Evolutionary conservation across 2,888 invertebrate species (phyloP).

Genomic region (Stegana nigrithorax): DNA sequence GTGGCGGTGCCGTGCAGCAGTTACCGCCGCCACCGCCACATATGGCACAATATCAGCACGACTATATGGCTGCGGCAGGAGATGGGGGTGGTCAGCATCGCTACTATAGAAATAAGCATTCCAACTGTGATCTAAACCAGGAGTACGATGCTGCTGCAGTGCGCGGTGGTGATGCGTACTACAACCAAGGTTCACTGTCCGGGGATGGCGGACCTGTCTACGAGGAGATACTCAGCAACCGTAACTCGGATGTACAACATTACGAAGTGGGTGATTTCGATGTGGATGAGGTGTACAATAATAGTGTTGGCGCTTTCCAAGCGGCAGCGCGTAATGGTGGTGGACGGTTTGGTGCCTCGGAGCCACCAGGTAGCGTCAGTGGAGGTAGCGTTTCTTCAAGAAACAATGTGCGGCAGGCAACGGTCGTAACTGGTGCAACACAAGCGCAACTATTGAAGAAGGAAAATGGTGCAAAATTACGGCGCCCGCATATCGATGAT

Average conservation of each 20-base stretch:
- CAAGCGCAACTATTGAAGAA: slow-evolving; percentile 23
- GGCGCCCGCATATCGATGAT: not conserved
- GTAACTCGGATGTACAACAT: slow-evolving; percentile 64
- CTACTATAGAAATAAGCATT: slow-evolving; percentile 66
- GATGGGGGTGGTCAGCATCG: slow-evolving; percentile 46
- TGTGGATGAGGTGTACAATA: slow-evolving; percentile 56
- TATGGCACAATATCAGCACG: slow-evolving; percentile 57
- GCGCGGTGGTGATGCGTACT: slow-evolving; percentile 56
- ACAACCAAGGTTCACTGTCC: slow-evolving; percentile 55
- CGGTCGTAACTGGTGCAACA: slow-evolving; percentile 29
- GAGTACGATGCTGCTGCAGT: slow-evolving; percentile 30
- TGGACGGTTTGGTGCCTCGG: slow-evolving; percentile 25
- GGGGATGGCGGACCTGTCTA: slow-evolving; percentile 65
- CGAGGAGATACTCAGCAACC: slow-evolving; percentile 67
- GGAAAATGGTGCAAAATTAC: slow-evolving; percentile 6
- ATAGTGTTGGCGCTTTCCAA: slow-evolving; percentile 48
- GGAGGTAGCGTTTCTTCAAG: slow-evolving; percentile 51
- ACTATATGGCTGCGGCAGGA: slow-evolving; percentile 42
- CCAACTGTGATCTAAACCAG: slow-evolving; percentile 65
- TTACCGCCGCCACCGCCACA: slow-evolving; percentile 52
- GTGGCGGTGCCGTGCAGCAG: slow-evolving; percentile 45
- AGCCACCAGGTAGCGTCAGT: slow-evolving; percentile 45
- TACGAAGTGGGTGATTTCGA: slow-evolving; percentile 60
- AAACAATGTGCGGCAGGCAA: slow-evolving; percentile 32
- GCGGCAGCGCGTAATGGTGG: slow-evolving; percentile 38